phyloP scores from a whole-genome alignment of 2,113 vertebrate genomes.

The Phasianus colchicus region DNA sequence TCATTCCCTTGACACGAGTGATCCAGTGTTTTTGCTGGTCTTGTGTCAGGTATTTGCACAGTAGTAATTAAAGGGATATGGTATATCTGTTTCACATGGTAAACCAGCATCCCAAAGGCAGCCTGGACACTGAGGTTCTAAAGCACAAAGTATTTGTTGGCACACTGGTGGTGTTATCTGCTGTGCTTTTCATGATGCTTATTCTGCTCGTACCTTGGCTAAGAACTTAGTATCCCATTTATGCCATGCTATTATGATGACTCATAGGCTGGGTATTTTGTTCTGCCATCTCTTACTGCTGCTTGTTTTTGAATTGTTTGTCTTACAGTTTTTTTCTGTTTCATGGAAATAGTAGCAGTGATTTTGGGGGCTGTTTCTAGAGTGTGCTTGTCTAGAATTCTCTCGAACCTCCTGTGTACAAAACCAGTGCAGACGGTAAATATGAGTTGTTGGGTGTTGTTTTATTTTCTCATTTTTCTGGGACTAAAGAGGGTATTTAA shows the following conservation, averaged over 20 bases:
- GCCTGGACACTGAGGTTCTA: neutral
- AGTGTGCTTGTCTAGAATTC: neutral
- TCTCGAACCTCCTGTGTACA: neutral
- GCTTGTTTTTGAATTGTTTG: neutral
- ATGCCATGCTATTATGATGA: neutral
- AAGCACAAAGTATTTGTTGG: neutral
- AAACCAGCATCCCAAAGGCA: neutral
- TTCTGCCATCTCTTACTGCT: neutral
- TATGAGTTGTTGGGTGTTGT: neutral
- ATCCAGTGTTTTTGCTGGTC: neutral
- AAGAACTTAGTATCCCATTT: neutral
- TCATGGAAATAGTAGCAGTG: neutral
- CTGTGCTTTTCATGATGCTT: neutral
- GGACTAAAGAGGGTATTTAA: neutral
- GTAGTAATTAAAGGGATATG: too few relatives aligned
- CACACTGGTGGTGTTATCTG: fast-evolving
- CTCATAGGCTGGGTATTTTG: slow-evolving; percentile 12
- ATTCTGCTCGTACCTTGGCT: neutral
- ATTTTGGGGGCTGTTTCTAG: neutral
- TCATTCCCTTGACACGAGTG: neutral
- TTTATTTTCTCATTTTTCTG: neutral
- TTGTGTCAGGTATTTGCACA: neutral
- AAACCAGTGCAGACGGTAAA: neutral
- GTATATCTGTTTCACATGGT: neutral
- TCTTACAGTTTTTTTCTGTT: neutral